These are phyloP conservation scores for Hybognathus amarus DNA, from an alignment of 2,797 vertebrate genomes.

Conservation along the genomic window DNA sequence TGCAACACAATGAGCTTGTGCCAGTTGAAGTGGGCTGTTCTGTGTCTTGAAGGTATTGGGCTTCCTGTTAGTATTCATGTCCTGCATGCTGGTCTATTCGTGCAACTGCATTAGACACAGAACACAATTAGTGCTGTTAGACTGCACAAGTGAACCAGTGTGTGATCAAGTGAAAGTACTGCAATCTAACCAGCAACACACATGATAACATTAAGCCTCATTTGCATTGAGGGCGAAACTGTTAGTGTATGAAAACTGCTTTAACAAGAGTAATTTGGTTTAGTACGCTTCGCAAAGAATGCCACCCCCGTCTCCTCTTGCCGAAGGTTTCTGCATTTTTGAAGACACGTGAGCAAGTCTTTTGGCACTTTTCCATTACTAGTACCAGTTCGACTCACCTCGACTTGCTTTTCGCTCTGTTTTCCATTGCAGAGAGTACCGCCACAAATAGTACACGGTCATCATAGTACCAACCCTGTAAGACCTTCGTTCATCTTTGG, in stretches of 20 bases:
- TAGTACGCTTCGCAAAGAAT: background rate
- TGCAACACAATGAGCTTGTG: background rate
- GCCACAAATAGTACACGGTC: no score
- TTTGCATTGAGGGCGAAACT: conserved; percentile 26
- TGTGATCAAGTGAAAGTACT: conserved; percentile 22
- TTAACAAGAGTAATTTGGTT: conserved; percentile 13
- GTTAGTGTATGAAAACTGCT: conserved; percentile 16
- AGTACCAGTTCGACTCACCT: no score
- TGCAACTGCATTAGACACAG: background rate
- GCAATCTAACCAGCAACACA: conserved; percentile 23
- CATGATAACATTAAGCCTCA: conserved; percentile 34
- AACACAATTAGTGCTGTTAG: conserved; percentile 43
- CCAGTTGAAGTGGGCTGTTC: background rate
- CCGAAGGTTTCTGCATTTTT: background rate
- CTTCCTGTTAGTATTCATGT: conserved; percentile 33
- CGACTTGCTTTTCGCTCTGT: no score
- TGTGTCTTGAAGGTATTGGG: conserved; percentile 1
- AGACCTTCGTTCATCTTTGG: no score
- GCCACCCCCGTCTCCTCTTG: background rate
- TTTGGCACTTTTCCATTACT: no score
- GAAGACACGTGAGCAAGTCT: background rate
- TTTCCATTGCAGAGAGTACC: no score
- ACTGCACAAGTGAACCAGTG: conserved; percentile 25
- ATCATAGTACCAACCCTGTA: no score
- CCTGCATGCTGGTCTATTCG: conserved; percentile 1